Evolutionary conservation across 2,113 vertebrate species (phyloP), one percentile per base, ranked within the genome.

Genomic region (Otocyon megalotis): DNA sequence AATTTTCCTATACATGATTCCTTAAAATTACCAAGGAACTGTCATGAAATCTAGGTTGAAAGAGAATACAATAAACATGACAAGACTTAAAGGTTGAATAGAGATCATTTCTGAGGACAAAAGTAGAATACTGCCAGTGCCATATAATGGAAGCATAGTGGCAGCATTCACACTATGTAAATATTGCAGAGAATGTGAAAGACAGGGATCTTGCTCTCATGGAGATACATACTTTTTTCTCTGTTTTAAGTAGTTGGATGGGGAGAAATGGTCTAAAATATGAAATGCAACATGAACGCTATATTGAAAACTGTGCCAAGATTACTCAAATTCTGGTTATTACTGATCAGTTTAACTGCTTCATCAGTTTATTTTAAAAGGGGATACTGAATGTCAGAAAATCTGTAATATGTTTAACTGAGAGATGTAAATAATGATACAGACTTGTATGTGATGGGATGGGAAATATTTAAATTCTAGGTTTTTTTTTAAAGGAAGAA

Each of bases 361-460:
- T 97, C 96, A 80, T 90, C 95, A 84, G 98, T 98, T 96, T 96
- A 96, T 96, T 93, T 72, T 84, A 88, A 97, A 79, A 97, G 56
- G 67, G 48, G 69, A 92, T 96, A 96, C 85, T 97, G 98, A 98
- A 98, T 98, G 98, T 99, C 93, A 98, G 97, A 97, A 98, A 97
- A 97, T 97, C 97, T 97, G 56, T 98, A 98, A 95, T 98, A 37
- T 98, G 97, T 98, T 96, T 98, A 98, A 99, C 97, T 98, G 98
- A 98, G 98, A 99, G 98, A 96, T 99, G 99, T 99, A 99, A 99
- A 99, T 99, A 99, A 95, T 99, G 98, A 98, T 98, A 99, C 98
- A 99, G 98, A 98, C 96, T 94, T 98, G 97, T 98, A 98, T 98
- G 98, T 98, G 98, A 98, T 97, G 98, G 98, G 96, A 96, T 98